phyloP scores from a whole-genome alignment of 92 coral and sea anemone genomes.

The Diadumene lineata region DNA sequence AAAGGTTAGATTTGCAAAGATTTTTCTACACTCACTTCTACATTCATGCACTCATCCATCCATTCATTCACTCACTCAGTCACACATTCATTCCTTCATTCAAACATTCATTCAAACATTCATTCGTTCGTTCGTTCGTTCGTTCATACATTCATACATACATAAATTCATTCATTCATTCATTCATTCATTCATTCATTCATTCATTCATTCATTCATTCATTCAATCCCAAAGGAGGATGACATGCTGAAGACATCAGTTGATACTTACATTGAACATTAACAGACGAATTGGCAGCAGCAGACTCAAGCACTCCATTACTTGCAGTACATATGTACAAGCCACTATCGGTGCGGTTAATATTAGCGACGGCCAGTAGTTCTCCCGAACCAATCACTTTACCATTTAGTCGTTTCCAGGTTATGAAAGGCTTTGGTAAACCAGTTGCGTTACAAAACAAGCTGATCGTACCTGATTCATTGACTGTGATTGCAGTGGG shows the following conservation, averaged over 20 bases:
- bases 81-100: background rate
- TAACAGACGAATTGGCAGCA: conserved; percentile 26
- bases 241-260: no score
- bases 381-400: conserved; percentile 19
- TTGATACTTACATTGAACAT: conserved; percentile 62
- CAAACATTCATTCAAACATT: background rate
- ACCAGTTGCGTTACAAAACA: conserved; percentile 58
- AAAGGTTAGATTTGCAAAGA: no score
- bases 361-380: conserved; percentile 16
- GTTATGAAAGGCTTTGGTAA: conserved; percentile 42
- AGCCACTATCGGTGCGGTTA: conserved; percentile 35
- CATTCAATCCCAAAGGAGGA: no score
- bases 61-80: background rate
- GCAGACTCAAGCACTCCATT: conserved; percentile 44
- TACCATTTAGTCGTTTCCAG: conserved; percentile 33
- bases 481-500: conserved; percentile 33
- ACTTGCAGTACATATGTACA: conserved; percentile 37
- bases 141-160: background rate
- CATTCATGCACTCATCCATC: background rate
- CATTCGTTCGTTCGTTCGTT: background rate
- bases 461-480: conserved; percentile 20
- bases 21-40: no score
- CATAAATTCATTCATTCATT: background rate
- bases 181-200: background rate
- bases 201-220: background rate